A percentile compares a stretch with the other conserved stretches of the same genome.
These are phyloP conservation scores for Hippocampus kuda DNA, from an alignment of 2,797 vertebrate genomes.

Conservation along the genomic window DNA sequence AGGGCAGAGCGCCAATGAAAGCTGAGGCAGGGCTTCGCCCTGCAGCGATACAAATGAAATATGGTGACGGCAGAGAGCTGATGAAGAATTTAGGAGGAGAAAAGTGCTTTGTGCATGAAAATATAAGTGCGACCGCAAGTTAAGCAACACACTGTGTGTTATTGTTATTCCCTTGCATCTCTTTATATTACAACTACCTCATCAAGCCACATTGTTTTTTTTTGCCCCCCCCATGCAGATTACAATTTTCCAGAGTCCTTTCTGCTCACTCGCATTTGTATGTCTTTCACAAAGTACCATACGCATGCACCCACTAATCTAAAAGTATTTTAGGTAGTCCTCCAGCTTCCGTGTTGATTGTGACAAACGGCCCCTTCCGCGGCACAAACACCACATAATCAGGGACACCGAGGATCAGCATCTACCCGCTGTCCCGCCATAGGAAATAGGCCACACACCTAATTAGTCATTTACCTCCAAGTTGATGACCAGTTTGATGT, in stretches of 20 bases:
- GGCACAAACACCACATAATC: constrained; percentile 61
- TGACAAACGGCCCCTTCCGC: constrained; percentile 62
- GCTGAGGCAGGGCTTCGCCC: constrained; percentile 25
- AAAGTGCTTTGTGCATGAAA: constrained; percentile 10
- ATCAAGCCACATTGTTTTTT: constrained; percentile 11
- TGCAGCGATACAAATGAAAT: constrained; percentile 34
- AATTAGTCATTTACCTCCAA: constrained; percentile 60
- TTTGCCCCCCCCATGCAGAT: background rate
- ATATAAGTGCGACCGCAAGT: background rate
- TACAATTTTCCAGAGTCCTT: background rate
- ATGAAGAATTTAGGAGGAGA: constrained; percentile 25
- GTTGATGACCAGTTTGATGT: constrained; percentile 30
- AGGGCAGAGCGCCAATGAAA: constrained; percentile 50
- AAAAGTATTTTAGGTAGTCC: constrained; percentile 56
- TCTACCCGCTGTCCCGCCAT: constrained; percentile 56
- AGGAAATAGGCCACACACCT: constrained; percentile 62
- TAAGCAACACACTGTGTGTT: background rate
- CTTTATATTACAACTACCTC: constrained; percentile 1
- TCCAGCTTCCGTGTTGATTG: constrained; percentile 54
- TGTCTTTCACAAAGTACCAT: constrained; percentile 15
- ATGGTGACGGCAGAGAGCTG: constrained; percentile 6
- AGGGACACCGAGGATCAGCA: constrained; percentile 62
- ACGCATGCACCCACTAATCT: constrained; percentile 24
- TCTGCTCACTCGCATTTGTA: constrained; percentile 11
- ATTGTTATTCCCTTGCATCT: constrained; percentile 9